These are phyloP conservation scores for Mythimna ferrago DNA, from an alignment of 2,888 invertebrate species.

Conservation along the genomic window DNA sequence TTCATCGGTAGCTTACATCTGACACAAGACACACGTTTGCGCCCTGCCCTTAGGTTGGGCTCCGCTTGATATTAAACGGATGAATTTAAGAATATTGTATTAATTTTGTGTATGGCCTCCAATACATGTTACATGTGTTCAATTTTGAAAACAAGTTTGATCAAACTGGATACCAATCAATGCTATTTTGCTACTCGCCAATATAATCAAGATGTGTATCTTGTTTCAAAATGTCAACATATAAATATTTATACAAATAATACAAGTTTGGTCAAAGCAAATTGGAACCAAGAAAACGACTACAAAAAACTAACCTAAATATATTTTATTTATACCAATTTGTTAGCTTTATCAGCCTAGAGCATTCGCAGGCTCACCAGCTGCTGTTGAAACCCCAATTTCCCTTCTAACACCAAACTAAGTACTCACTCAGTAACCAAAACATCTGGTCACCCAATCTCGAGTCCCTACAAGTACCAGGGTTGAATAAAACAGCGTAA, in stretches of 20 bases:
- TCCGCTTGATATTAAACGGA: too few relatives aligned
- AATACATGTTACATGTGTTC: too few relatives aligned
- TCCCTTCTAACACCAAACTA: constrained; percentile 33
- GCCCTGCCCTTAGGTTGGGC: too few relatives aligned
- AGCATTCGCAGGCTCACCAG: constrained; percentile 2
- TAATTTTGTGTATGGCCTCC: too few relatives aligned
- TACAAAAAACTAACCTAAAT: neutral
- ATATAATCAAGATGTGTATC: neutral
- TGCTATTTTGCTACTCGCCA: neutral
- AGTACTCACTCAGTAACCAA: constrained; percentile 25
- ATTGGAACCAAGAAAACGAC: neutral
- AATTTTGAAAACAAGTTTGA: neutral
- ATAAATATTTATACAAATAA: constrained; percentile 7
- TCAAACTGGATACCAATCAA: neutral
- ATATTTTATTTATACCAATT: neutral
- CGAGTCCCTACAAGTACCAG: constrained; percentile 26
- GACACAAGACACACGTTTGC: too few relatives aligned
- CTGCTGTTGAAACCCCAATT: constrained; percentile 11
- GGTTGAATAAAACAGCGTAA: constrained; percentile 52
- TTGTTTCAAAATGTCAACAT: neutral
- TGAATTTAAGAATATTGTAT: too few relatives aligned
- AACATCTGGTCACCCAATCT: constrained; percentile 46
- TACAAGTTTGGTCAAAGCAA: neutral
- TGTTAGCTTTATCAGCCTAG: constrained; percentile 1
- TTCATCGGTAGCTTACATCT: too few relatives aligned